These are phyloP conservation scores for Dermolepida albohirtum DNA, from an alignment of 2,888 invertebrate genomes.

Conservation along the genomic window DNA sequence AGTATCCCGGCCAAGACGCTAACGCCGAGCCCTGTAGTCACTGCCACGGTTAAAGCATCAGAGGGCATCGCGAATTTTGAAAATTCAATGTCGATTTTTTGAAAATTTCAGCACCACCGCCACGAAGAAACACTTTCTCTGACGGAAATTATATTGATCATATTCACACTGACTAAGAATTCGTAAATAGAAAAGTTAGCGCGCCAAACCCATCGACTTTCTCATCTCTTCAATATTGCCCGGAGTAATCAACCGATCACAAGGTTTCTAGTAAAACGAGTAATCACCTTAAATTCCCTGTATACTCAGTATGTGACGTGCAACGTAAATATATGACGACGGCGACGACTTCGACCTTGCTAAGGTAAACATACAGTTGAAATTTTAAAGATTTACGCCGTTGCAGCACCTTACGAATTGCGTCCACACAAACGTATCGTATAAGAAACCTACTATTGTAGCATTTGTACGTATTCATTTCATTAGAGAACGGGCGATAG, in stretches of 20 bases:
- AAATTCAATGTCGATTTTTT: slow-evolving; percentile 5
- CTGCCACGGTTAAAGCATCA: slow-evolving; percentile 68
- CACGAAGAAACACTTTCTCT: slow-evolving; percentile 11
- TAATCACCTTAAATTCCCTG: slow-evolving; percentile 32
- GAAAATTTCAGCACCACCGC: slow-evolving; percentile 8
- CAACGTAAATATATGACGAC: slow-evolving; percentile 8
- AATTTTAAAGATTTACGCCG: slow-evolving; percentile 40
- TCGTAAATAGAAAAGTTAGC: slow-evolving; percentile 32
- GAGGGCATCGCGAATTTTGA: slow-evolving; percentile 64
- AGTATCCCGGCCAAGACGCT: slow-evolving; percentile 76
- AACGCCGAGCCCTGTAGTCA: slow-evolving; percentile 72
- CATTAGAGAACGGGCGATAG: slow-evolving; percentile 11
- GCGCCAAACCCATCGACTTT: slow-evolving; percentile 39
- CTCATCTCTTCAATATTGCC: slow-evolving; percentile 32
- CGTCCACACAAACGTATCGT: neutral
- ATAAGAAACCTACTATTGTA: slow-evolving; percentile 31
- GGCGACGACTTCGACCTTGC: slow-evolving; percentile 45
- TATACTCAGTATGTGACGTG: slow-evolving; percentile 20
- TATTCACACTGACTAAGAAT: slow-evolving; percentile 3
- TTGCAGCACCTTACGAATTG: neutral
- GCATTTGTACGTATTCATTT: slow-evolving; percentile 38
- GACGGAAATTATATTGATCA: slow-evolving; percentile 6
- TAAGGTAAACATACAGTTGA: slow-evolving; percentile 47
- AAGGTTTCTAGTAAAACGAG: slow-evolving; percentile 41
- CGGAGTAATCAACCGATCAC: slow-evolving; percentile 44